Conservation (phyloP, 2,113 vertebrate genomes). For the Chrysochloris asiatica region DNA sequence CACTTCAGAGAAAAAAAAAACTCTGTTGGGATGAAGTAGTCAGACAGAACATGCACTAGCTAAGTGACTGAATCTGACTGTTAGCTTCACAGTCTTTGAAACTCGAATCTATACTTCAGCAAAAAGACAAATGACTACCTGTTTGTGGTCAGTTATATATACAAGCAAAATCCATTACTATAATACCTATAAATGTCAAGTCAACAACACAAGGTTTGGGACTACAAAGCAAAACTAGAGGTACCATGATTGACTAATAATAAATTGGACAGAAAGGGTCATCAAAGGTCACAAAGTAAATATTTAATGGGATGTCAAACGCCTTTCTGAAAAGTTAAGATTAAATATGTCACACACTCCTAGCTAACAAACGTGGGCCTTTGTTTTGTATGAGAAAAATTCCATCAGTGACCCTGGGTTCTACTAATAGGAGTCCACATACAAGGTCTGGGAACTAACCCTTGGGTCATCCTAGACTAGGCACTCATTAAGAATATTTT, state of each 20-base stretch:
- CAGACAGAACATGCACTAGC: background rate
- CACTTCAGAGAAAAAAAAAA: background rate
- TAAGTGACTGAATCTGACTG: background rate
- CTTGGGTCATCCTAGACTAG: background rate
- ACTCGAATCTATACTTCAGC: slow-evolving; percentile 16
- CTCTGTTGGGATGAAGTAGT: background rate
- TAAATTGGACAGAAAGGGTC: background rate
- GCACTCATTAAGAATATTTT: background rate
- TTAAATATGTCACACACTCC: background rate
- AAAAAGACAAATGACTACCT: background rate
- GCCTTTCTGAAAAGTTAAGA: slow-evolving; percentile 6
- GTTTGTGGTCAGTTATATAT: background rate
- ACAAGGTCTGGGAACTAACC: background rate
- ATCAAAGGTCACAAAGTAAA: slow-evolving; percentile 1
- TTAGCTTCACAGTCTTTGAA: background rate
- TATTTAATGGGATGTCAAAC: background rate
- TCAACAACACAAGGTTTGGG: background rate
- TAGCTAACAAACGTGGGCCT: background rate
- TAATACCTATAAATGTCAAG: slow-evolving; percentile 20
- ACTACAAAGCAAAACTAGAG: slow-evolving; percentile 10
- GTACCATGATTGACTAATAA: background rate
- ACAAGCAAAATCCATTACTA: background rate
- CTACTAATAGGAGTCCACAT: background rate
- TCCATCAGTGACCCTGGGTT: background rate
- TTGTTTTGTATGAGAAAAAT: background rate